Conservation (phyloP, 2,888 invertebrate species). For the Rhagonycha fulva region DNA sequence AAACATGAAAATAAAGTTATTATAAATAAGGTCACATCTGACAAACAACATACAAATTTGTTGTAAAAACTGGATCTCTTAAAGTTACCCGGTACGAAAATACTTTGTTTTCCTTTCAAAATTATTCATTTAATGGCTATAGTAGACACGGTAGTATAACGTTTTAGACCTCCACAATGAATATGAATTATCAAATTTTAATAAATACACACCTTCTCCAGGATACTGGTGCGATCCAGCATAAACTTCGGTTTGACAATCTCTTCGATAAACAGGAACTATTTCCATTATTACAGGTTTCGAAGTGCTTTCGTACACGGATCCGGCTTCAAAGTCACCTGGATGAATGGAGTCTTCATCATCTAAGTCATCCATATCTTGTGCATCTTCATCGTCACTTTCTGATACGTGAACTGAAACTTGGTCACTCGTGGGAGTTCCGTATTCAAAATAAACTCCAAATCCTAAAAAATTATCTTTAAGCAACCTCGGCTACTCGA, state of each 20-base stretch:
- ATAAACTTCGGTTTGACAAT: slow-evolving; percentile 96
- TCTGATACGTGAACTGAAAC: slow-evolving; percentile 96
- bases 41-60: neutral
- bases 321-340: slow-evolving; percentile 67
- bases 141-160: slow-evolving; percentile 97
- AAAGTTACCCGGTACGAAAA: neutral
- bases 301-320: slow-evolving; percentile 41
- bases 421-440: slow-evolving; percentile 78
- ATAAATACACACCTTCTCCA: slow-evolving; percentile 93
- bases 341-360: slow-evolving; percentile 52
- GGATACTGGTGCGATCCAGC: slow-evolving; percentile 98
- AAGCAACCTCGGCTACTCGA: neutral
- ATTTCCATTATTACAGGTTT: slow-evolving; percentile 78
- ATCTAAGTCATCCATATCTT: slow-evolving; percentile 65
- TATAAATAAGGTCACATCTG: neutral
- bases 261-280: slow-evolving; percentile 93
- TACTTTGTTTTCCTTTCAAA: neutral
- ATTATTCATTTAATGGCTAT: slow-evolving; percentile 66
- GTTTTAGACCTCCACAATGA: slow-evolving; percentile 99
- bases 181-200: slow-evolving; percentile 99
- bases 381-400: slow-evolving; percentile 88
- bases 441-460: slow-evolving; percentile 98
- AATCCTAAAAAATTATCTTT: slow-evolving; percentile 63
- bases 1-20: neutral
- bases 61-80: neutral